These are phyloP conservation scores for Oreotragus oreotragus DNA, from an alignment of 2,113 vertebrate species.

Conservation along the genomic window DNA sequence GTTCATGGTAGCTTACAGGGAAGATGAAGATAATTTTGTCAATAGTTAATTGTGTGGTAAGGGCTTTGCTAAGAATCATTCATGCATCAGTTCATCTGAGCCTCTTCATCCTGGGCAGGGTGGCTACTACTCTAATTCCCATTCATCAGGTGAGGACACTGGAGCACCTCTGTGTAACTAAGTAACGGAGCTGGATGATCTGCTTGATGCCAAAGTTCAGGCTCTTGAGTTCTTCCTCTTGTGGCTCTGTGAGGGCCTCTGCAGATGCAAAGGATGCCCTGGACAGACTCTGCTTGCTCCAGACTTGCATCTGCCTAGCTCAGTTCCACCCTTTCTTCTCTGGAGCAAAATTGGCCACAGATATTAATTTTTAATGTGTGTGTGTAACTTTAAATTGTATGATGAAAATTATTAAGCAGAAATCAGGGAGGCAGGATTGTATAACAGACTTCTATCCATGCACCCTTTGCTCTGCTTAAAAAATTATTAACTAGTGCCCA, in stretches of 20 bases:
- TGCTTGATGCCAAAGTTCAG: not conserved
- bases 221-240: not conserved
- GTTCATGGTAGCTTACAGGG: not conserved
- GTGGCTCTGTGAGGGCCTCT: not conserved
- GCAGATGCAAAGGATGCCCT: not conserved
- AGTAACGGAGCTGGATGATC: not conserved
- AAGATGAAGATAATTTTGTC: not conserved
- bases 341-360: not conserved
- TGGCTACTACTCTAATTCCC: not conserved
- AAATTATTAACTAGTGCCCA: not conserved
- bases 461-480: not conserved
- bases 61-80: not conserved
- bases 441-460: not conserved
- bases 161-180: not conserved
- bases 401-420: not conserved
- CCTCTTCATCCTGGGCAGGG: rapidly evolving
- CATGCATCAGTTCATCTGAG: not conserved
- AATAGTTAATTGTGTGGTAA: not conserved
- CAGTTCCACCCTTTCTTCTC: not conserved
- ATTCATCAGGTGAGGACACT: not conserved
- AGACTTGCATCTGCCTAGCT: not conserved
- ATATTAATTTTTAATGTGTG: not conserved
- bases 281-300: not conserved
- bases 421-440: not conserved
- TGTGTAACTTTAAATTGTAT: not conserved